phyloP scores from a whole-genome alignment of 2,888 invertebrate genomes.

The Luperina nickerlii region DNA sequence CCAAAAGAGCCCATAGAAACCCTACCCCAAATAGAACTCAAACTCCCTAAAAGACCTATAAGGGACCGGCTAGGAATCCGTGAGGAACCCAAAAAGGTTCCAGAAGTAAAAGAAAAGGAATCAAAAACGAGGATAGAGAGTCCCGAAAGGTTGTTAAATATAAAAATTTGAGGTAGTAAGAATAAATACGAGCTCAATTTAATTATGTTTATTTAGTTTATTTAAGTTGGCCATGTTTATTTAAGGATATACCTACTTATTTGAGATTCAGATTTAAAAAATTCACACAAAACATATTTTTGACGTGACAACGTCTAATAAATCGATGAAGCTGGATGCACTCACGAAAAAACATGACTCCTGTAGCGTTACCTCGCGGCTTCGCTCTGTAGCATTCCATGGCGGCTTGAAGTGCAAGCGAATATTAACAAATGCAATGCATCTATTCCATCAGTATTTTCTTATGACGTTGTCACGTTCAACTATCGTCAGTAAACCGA shows the following conservation, averaged over 20 bases:
- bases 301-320: too few relatives aligned
- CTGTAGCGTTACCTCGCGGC: too few relatives aligned
- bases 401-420: too few relatives aligned
- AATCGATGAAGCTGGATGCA: too few relatives aligned
- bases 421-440: too few relatives aligned
- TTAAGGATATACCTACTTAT: not conserved
- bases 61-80: conserved; percentile 84
- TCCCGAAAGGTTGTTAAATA: conserved; percentile 86
- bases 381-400: too few relatives aligned
- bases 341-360: too few relatives aligned
- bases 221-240: conserved; percentile 43
- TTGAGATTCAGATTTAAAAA: too few relatives aligned
- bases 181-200: conserved; percentile 64
- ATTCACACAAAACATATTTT: not conserved
- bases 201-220: conserved; percentile 50
- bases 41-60: conserved; percentile 87
- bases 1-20: conserved; percentile 76
- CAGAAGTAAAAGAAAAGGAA: conserved; percentile 74
- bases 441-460: too few relatives aligned
- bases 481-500: too few relatives aligned
- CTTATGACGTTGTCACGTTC: too few relatives aligned
- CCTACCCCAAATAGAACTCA: conserved; percentile 86
- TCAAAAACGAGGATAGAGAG: conserved; percentile 73
- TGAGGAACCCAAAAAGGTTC: conserved; percentile 73
- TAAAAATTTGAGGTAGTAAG: conserved; percentile 81